phyloP scores from a whole-genome alignment of 1,140 invertebrate genomes.

The Brachionus rubens region DNA sequence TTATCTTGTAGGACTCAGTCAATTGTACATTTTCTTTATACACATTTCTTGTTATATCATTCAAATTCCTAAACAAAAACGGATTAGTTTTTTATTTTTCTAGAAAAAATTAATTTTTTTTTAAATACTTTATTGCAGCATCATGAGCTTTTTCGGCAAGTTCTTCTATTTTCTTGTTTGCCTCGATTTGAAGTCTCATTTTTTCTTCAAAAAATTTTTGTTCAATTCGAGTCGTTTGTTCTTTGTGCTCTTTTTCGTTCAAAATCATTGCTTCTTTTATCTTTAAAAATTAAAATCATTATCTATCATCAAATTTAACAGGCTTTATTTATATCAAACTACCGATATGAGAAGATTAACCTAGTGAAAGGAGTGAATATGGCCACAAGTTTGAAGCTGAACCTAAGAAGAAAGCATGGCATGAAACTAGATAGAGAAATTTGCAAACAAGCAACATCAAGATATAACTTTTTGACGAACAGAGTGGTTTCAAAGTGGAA shows the following conservation, averaged over 20 bases:
- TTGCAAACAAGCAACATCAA: too few relatives aligned
- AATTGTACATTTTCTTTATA: constrained; percentile 60
- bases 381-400: too few relatives aligned
- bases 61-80: constrained; percentile 54
- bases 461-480: too few relatives aligned
- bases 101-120: too few relatives aligned
- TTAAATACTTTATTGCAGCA: constrained; percentile 60
- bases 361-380: too few relatives aligned
- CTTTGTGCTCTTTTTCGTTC: constrained; percentile 58
- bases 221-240: constrained; percentile 55
- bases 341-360: too few relatives aligned
- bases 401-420: too few relatives aligned
- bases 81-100: too few relatives aligned
- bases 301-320: background rate
- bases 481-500: too few relatives aligned
- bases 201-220: constrained; percentile 62
- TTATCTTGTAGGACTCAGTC: constrained; percentile 56
- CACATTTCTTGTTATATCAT: constrained; percentile 59
- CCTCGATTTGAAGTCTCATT: constrained; percentile 60
- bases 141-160: constrained; percentile 59
- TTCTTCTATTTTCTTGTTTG: constrained; percentile 60
- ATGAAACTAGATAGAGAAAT: too few relatives aligned
- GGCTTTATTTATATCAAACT: too few relatives aligned
- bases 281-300: constrained; percentile 48
- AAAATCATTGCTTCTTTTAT: constrained; percentile 58